These are phyloP conservation scores for Osmerus mordax DNA, from an alignment of 2,113 vertebrate species.

Conservation along the genomic window DNA sequence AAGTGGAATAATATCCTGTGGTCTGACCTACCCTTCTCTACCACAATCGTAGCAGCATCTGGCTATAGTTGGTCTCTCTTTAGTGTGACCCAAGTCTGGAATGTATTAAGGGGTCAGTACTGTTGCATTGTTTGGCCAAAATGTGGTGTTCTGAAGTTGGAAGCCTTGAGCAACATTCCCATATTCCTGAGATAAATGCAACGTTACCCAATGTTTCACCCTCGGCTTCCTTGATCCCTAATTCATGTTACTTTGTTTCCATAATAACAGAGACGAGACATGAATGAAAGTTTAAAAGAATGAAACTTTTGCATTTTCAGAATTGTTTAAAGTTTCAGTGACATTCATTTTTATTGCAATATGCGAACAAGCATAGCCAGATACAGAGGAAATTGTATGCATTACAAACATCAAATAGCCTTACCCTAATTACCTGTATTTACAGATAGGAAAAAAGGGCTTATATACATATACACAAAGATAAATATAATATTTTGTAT, in stretches of 20 bases:
- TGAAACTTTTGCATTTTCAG: neutral
- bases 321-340: neutral
- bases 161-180: too few species aligned
- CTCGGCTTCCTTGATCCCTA: too few species aligned
- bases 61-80: too few species aligned
- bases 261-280: neutral
- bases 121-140: too few species aligned
- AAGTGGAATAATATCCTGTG: conserved; percentile 5
- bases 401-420: conserved; percentile 22
- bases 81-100: too few species aligned
- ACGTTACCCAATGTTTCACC: neutral
- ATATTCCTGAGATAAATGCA: neutral
- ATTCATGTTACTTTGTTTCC: too few species aligned
- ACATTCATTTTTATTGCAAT: conserved; percentile 34
- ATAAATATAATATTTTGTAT: neutral
- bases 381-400: conserved; percentile 10
- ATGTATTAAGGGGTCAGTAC: too few species aligned
- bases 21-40: neutral
- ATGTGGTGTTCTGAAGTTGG: too few species aligned
- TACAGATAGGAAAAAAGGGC: conserved; percentile 39
- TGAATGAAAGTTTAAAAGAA: neutral
- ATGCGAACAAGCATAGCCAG: conserved; percentile 33
- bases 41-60: too few species aligned
- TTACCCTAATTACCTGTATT: conserved; percentile 57
- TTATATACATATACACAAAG: conserved; percentile 39